Conservation (phyloP, 2,113 vertebrate species). For the Trogon surrucura region DNA sequence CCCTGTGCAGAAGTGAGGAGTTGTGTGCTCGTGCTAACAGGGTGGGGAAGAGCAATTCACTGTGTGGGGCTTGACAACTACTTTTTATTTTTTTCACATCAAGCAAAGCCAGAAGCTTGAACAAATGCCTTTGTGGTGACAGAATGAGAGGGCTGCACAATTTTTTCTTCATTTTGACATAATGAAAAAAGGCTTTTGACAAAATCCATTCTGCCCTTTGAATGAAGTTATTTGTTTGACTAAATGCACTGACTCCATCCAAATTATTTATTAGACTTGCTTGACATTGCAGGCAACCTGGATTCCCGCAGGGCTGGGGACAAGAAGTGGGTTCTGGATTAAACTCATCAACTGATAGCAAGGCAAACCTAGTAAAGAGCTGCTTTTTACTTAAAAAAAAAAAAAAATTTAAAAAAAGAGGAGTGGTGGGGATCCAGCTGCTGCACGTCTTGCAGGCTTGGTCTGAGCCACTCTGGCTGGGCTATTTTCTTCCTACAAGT, state of each 20-base stretch:
- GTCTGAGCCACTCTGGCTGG: neutral
- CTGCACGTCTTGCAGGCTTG: neutral
- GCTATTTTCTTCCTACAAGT: neutral
- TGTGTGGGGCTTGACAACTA: slow-evolving; percentile 40
- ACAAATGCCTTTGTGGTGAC: slow-evolving; percentile 68
- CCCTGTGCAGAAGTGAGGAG: neutral
- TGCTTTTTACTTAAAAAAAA: neutral
- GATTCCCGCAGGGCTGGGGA: neutral
- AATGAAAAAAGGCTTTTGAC: slow-evolving; percentile 70
- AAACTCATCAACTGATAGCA: neutral
- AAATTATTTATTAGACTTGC: slow-evolving; percentile 58
- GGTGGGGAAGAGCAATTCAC: slow-evolving; percentile 33
- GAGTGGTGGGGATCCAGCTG: neutral
- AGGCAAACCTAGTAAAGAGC: neutral
- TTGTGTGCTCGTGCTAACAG: neutral
- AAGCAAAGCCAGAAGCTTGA: slow-evolving; percentile 59
- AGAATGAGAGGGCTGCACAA: slow-evolving; percentile 60
- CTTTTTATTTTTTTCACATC: slow-evolving; percentile 3
- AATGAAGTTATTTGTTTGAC: slow-evolving; percentile 75
- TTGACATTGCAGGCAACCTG: slow-evolving; percentile 43
- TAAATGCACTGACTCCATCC: slow-evolving; percentile 62
- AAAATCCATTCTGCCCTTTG: slow-evolving; percentile 71
- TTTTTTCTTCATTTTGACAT: slow-evolving; percentile 63
- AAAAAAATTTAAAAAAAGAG: rapidly evolving
- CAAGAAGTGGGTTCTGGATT: slow-evolving; percentile 16